Percentiles rank a stretch among this genome's conserved stretches.
Conservation (phyloP, 2,888 invertebrate species). For the Horisme vitalbata region DNA sequence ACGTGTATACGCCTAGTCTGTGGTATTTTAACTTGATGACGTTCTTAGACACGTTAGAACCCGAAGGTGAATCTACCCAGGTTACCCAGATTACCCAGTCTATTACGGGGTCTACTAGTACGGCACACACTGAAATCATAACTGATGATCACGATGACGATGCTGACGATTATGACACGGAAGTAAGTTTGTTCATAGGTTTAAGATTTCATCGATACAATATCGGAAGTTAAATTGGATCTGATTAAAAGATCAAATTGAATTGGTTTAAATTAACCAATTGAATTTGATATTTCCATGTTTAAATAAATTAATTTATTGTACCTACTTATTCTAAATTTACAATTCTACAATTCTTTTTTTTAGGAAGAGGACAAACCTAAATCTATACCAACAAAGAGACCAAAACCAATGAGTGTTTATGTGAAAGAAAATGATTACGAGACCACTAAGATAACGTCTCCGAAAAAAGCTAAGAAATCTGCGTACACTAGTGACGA, state of each 20-base stretch:
- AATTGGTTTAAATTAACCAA: not conserved
- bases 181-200: too few relatives aligned
- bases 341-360: not conserved
- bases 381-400: constrained; percentile 6
- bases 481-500: constrained; percentile 5
- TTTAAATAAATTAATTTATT: too few relatives aligned
- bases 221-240: not conserved
- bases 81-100: too few relatives aligned
- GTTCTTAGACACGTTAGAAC: constrained; percentile 14
- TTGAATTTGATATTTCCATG: too few relatives aligned
- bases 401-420: constrained; percentile 4
- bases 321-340: too few relatives aligned
- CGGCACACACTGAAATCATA: not conserved
- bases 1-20: constrained; percentile 23
- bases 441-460: not conserved
- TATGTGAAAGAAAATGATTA: constrained; percentile 7
- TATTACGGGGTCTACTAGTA: not conserved
- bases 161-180: constrained; percentile 3
- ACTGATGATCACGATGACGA: not conserved
- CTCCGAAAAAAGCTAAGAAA: constrained; percentile 8
- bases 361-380: not conserved
- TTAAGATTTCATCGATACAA: too few relatives aligned
- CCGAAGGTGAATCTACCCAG: too few relatives aligned
- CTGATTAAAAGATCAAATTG: not conserved
- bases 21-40: constrained; percentile 43